phyloP scores from a whole-genome alignment of 2,797 vertebrate genomes.

The Brachyalestes nurse region DNA sequence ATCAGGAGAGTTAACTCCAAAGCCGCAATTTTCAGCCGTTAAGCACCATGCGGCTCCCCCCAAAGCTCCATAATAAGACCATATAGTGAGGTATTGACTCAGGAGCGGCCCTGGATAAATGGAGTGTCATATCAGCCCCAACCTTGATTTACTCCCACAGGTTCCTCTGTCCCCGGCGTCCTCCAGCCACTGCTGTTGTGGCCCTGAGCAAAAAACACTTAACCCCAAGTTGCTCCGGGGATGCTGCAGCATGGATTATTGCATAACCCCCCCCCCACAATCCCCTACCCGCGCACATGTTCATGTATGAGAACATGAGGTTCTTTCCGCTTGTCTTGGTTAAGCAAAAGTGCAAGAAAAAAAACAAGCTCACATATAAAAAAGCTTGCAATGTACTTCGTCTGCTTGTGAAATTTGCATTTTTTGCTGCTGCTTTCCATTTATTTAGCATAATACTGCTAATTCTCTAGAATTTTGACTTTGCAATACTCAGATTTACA shows the following conservation, averaged over 20 bases:
- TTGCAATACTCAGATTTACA: no score
- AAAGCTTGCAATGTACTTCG: not conserved
- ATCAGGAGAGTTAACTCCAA: slow-evolving; percentile 10
- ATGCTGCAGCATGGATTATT: not conserved
- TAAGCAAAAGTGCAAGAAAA: not conserved
- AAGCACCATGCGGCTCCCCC: slow-evolving; percentile 13
- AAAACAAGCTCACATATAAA: not conserved
- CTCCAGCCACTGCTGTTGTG: slow-evolving; percentile 14
- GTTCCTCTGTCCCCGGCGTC: slow-evolving; percentile 13
- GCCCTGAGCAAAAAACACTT: slow-evolving; percentile 35
- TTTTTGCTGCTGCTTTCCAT: no score
- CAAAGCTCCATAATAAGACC: slow-evolving; percentile 32
- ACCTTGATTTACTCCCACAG: slow-evolving; percentile 42
- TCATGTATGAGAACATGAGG: slow-evolving; percentile 1
- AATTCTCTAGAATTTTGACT: no score
- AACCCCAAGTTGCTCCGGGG: slow-evolving; percentile 23
- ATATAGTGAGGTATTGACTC: slow-evolving; percentile 31
- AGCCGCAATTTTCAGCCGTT: slow-evolving; percentile 23
- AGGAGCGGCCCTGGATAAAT: slow-evolving; percentile 36
- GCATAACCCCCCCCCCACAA: not conserved
- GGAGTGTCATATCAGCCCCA: slow-evolving; percentile 29
- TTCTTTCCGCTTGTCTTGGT: not conserved
- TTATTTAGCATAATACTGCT: no score
- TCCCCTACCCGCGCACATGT: not conserved
- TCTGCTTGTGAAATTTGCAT: not conserved